Conservation (phyloP, 2,888 invertebrate species). For the Pardosa pseudoannulata region DNA sequence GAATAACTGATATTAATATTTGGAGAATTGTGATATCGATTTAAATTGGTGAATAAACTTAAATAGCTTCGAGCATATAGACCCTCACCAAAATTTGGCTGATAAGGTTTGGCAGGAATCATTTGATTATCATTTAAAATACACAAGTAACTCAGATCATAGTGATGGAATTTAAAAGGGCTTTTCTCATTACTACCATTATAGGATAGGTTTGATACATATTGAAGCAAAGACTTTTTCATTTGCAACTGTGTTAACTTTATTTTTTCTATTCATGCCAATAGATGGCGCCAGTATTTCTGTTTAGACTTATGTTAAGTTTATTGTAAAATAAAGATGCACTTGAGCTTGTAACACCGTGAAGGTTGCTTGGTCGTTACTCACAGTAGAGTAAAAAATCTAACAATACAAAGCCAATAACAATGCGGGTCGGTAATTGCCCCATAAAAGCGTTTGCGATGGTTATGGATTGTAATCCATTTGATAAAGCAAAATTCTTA, state of each 20-base stretch:
- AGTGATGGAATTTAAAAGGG: conserved; percentile 36
- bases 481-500: conserved; percentile 17
- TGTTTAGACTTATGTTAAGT: too few species aligned
- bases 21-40: conserved; percentile 29
- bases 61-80: conserved; percentile 37
- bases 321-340: too few species aligned
- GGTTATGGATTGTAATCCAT: background rate
- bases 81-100: conserved; percentile 9
- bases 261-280: too few species aligned
- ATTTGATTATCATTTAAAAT: conserved; percentile 10
- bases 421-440: background rate
- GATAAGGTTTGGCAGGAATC: conserved; percentile 22
- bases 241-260: too few species aligned
- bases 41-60: conserved; percentile 40
- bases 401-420: conserved; percentile 35
- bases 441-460: conserved; percentile 44
- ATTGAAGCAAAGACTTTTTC: too few species aligned
- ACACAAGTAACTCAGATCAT: conserved; percentile 19
- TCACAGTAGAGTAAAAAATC: too few species aligned
- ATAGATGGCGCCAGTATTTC: too few species aligned
- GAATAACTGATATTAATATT: conserved; percentile 32
- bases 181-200: conserved; percentile 39
- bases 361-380: too few species aligned
- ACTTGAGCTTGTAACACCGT: too few species aligned
- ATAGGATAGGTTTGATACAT: conserved; percentile 25